These are phyloP conservation scores for Scaptomyza caliginosa DNA, from an alignment of 2,888 invertebrate genomes.

Conservation along the genomic window DNA sequence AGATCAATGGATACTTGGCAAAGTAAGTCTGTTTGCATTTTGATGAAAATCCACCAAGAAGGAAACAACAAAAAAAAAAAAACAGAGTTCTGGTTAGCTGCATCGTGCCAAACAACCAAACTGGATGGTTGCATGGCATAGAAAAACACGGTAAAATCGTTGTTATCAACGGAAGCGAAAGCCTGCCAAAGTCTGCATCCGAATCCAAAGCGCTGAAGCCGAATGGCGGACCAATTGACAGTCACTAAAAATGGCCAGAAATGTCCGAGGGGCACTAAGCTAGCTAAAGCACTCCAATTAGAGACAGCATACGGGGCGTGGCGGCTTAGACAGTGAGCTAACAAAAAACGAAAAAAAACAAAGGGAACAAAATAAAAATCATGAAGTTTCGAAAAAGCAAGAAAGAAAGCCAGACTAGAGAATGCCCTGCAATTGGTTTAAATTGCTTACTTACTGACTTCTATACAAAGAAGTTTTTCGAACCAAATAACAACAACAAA, in stretches of 20 bases:
- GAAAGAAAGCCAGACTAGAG: background rate
- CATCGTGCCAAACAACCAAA: background rate
- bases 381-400: background rate
- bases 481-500: too few species aligned
- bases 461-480: too few species aligned
- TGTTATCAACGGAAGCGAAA: constrained; percentile 25
- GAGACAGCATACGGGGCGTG: constrained; percentile 23
- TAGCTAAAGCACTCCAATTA: constrained; percentile 56
- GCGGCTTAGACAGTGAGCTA: constrained; percentile 3
- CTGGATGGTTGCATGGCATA: background rate
- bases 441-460: too few species aligned
- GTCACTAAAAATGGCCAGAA: constrained; percentile 33
- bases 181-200: background rate
- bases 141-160: background rate
- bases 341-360: background rate
- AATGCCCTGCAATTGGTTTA: background rate
- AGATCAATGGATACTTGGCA: background rate
- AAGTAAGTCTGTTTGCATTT: background rate
- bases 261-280: constrained; percentile 47
- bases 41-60: background rate
- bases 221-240: constrained; percentile 40
- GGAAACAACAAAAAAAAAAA: background rate
- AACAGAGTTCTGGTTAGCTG: background rate
- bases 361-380: background rate
- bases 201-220: background rate